A percentile compares a stretch with the other conserved stretches of the same genome.
phyloP scores from a whole-genome alignment of 2,888 invertebrate genomes.

The Yponomeuta cagnagella region DNA sequence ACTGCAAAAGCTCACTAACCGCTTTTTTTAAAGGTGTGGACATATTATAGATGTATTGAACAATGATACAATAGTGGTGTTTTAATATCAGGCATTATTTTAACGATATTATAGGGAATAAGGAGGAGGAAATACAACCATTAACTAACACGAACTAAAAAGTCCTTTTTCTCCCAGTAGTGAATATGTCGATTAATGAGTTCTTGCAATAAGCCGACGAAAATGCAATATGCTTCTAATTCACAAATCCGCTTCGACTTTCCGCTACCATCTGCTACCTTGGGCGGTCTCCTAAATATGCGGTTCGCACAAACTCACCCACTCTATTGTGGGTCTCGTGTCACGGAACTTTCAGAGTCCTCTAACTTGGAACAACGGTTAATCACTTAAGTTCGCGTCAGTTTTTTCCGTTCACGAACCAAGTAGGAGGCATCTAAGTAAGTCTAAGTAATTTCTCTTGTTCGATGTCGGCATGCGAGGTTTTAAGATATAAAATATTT shows the following conservation, averaged over 20 bases:
- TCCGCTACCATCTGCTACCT: neutral
- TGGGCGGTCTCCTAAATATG: neutral
- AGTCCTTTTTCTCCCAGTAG: too few relatives aligned
- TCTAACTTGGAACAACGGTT: neutral
- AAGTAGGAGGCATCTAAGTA: neutral
- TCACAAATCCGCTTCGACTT: neutral
- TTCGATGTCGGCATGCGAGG: neutral
- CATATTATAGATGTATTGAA: too few relatives aligned
- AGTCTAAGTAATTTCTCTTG: neutral
- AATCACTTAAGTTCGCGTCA: neutral
- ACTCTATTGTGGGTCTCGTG: neutral
- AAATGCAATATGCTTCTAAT: too few relatives aligned
- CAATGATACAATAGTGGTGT: too few relatives aligned
- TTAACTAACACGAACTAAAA: too few relatives aligned
- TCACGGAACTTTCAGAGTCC: neutral
- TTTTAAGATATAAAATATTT: neutral
- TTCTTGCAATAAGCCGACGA: too few relatives aligned
- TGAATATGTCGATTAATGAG: too few relatives aligned
- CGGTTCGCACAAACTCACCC: neutral
- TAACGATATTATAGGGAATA: too few relatives aligned
- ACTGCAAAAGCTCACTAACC: too few relatives aligned
- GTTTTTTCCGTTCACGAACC: neutral
- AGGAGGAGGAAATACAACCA: too few relatives aligned
- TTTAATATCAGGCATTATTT: too few relatives aligned
- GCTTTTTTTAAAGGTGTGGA: too few relatives aligned